Base-by-base conservation (phyloP, 2,797 vertebrate genomes). In the Enteromius unitaeniatus region DNA sequence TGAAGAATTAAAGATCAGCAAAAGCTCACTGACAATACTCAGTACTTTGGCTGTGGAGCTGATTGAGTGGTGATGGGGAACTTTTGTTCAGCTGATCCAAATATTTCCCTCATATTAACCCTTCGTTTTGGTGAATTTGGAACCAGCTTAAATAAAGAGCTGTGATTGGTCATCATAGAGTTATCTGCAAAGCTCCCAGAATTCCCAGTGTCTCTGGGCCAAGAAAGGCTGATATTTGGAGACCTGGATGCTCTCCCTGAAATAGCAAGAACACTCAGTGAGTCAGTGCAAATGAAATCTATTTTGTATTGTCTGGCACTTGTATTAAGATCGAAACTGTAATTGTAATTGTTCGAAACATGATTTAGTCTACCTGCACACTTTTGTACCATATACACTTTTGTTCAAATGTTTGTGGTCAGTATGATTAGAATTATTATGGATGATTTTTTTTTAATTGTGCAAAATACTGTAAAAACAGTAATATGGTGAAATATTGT, bases 61-160 rank as follows among this genome's bases (percentile, higher is more conserved):
- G 51, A 80, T 17, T 76, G 84, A 86, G 15, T 76, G 82, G 84
- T 67, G 87, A 84, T 28, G 88, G 81, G 1, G 87, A 51, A 87
- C 86, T 88, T 89, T 13, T 89, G 88, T 72, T 89, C 76, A 10
- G 81, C 40, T 0, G 70, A 78, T 69, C 62, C 77, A 74, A 92
- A 87, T 78, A 92, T 84, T 28, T 92, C 89, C 72, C 88, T 90
- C 70, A 92, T 28, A 40, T 89, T 90, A 11, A 90, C 70, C 45
- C 89, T 76, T 86, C 85, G 88, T 88, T 85, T 87, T 62, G 82
- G 88, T 68, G 89, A 78, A 68, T 82, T 84, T 42, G 87, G 2
- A 0, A 87, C 90, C 28, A 86, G 86, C 84, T 92, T 91, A 92
- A 95, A 95, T 69, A 90, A 0, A 37, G 93, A 92, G 86, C 90